Evolutionary conservation across 2,888 invertebrate genomes (phyloP), one percentile per base, ranked within the genome.

Genomic region (Dasypogon diadema): DNA sequence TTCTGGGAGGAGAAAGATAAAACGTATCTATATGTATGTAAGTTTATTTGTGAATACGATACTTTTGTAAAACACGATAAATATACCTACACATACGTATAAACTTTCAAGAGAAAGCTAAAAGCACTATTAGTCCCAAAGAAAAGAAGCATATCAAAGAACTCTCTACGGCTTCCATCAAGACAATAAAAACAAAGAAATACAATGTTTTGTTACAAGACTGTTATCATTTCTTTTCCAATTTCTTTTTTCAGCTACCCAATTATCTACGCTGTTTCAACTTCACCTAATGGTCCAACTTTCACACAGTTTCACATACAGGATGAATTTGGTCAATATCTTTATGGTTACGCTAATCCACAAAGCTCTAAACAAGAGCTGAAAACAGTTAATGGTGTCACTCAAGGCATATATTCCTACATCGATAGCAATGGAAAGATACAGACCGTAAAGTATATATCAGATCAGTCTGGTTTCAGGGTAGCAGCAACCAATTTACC

Each of bases 401-500:
- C 88, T 55, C 85, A 87, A 21, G 89, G 89, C 75, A 85, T 86
- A 18, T 89, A 89, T 81, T 87, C 87, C 76, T 89, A 89, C 83
- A 80, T 89, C 12, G 89, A 89, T 80, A 85, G 87, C n/a, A 84
- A 87, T 75, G 89, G 89, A 56, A 83, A 85, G 74, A 81, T 88
- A 1, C 89, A 89, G 81, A 85, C 84, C 5, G 88, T 87, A 26
- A 85, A 87, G 78, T 89, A 88, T 83, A 83, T 87, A 26, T 85
- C 88, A 51, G 89, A 89, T 80, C 83, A 83, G 48, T 82, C 85
- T 77, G 89, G 89, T 46, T 89, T 89, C 84, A 87, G 89, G 42
- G 85, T 88, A 10, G 88, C 88, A 16, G 89, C 88, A 65, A 88
- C 88, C 30, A 89, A 89, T 81, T 81, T 89, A 48, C 89, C 89